Evolutionary conservation across 1,140 invertebrate genomes (phyloP), one percentile per base, ranked within the genome.

Genomic region (Vollenhovia emeryi): DNA sequence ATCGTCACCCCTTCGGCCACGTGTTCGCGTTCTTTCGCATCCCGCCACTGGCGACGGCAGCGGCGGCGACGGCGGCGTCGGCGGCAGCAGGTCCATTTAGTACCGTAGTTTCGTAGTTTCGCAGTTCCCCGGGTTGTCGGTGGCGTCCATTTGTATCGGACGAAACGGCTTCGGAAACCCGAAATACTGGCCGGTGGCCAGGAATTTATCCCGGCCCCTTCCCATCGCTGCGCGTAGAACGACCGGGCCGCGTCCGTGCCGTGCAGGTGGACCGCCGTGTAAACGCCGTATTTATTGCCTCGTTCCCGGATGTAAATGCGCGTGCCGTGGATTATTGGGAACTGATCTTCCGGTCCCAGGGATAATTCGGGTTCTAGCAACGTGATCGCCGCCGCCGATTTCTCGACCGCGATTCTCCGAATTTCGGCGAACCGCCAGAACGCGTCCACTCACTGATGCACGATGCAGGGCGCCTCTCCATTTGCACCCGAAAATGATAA

Each of bases 111-210:
- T 87, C 69, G 90, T 89, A 91, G 89, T 92, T 93, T 91, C 79
- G 80, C 86, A 92, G 89, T 91, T 92, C 88, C 79, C 83, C 68
- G 55, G 78, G 79, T 71, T 83, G 68, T 86, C 68, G 52, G 87
- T 80, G 68, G 86, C 88, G 87, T 90, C 85, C 88, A 92, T 93
- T 93, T 92, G 91, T 93, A 93, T 93, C 87, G 88, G 84, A 74
- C 74, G 87, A 87, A 90, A 90, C 87, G 89, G 89, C 85, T 86
- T 86, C 84, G 86, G 79, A 30, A 88, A 89, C 86, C 88, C 83
- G 88, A 85, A 88, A 88, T 86, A 88, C 89, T 93, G 92, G 92
- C 91, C 88, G 88, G 60, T 80, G 83, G 91, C 93, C 93, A 94
- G 91, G 86, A 93, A 92, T 90, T 88, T 88, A 93, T 93, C 90